Percentiles rank a stretch among this genome's conserved stretches.
Evolutionary conservation across 2,888 invertebrate genomes (phyloP).

Genomic region (Pecten maximus): DNA sequence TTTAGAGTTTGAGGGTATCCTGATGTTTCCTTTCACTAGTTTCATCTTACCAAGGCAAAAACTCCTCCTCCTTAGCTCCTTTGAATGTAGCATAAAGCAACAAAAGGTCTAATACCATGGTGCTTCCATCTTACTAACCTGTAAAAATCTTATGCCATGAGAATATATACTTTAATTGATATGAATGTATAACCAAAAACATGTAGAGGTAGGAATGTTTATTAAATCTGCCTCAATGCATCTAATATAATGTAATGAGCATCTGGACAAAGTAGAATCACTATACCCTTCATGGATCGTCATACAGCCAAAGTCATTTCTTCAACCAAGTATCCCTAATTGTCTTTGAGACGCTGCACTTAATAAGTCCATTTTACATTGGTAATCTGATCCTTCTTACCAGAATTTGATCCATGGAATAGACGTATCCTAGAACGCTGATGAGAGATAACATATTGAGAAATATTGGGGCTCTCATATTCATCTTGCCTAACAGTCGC

Average conservation of each 20-base stretch:
- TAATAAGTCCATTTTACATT: too few relatives aligned
- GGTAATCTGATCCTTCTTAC: too few relatives aligned
- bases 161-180: not conserved
- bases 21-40: not conserved
- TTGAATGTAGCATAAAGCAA: not conserved
- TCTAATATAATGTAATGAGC: not conserved
- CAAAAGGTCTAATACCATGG: not conserved
- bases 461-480: not conserved
- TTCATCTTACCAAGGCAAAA: conserved; percentile 21
- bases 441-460: not conserved
- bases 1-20: not conserved
- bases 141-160: not conserved
- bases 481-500: not conserved
- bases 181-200: not conserved
- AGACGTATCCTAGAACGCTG: not conserved
- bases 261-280: not conserved
- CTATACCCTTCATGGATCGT: too few relatives aligned
- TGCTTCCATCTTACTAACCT: not conserved
- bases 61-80: not conserved
- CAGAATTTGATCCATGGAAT: not conserved
- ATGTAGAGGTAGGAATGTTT: not conserved
- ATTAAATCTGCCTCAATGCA: not conserved
- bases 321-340: too few relatives aligned
- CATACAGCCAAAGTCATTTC: too few relatives aligned
- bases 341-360: too few relatives aligned